Percentiles rank a stretch among this genome's conserved stretches.
Conservation (phyloP, 2,888 invertebrate species). For the Scotopteryx bipunctaria region DNA sequence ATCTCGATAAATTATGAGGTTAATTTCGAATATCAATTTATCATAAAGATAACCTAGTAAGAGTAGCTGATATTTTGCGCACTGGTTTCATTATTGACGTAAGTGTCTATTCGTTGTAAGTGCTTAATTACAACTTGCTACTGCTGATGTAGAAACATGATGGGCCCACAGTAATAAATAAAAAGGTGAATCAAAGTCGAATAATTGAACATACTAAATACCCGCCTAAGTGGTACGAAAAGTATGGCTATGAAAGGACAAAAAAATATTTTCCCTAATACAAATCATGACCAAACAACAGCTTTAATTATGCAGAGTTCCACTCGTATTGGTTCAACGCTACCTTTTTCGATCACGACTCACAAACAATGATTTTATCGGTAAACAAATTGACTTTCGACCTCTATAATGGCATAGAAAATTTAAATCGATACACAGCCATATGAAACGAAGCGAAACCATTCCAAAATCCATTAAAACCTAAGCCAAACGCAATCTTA, state of each 20-base stretch:
- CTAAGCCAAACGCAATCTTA: slow-evolving; percentile 6
- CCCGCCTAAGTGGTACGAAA: too few relatives aligned
- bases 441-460: slow-evolving; percentile 3
- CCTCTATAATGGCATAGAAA: slow-evolving; percentile 3
- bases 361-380: slow-evolving; percentile 27
- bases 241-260: too few relatives aligned
- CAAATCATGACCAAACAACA: slow-evolving; percentile 6
- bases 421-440: slow-evolving; percentile 13
- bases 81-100: not conserved
- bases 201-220: too few relatives aligned
- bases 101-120: too few relatives aligned
- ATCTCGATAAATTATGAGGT: slow-evolving; percentile 45
- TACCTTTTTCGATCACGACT: slow-evolving; percentile 19
- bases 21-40: slow-evolving; percentile 48
- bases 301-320: slow-evolving; percentile 21
- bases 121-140: too few relatives aligned
- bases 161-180: too few relatives aligned
- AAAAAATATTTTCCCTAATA: too few relatives aligned
- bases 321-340: slow-evolving; percentile 10
- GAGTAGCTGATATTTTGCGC: not conserved
- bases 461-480: slow-evolving; percentile 9
- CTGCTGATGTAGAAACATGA: too few relatives aligned
- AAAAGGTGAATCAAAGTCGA: too few relatives aligned
- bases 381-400: slow-evolving; percentile 19
- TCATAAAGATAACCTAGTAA: slow-evolving; percentile 44